Evolutionary conservation across 2,113 vertebrate species (phyloP), one percentile per base, ranked within the genome.

Genomic region (Oenanthe oenanthe): DNA sequence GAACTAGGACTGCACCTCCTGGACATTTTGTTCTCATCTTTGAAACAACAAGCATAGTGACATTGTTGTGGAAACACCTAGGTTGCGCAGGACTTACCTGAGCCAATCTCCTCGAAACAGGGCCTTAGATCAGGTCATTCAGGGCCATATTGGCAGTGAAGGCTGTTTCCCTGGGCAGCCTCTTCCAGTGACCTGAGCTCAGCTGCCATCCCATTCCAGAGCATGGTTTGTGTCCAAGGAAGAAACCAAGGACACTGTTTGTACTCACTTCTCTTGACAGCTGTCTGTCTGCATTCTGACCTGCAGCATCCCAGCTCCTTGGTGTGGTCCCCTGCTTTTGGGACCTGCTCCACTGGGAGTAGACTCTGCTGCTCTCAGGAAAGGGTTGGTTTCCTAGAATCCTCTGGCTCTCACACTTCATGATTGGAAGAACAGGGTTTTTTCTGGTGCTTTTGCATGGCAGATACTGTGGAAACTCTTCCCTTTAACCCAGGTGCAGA

Each of bases 231-330:
- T 40, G 70, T 77, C 19, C 29, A 18, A 11, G 50, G 26, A 53
- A 29, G 50, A 53, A 29, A 10, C 29, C 34, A 54, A 13, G 15
- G n/a, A 32, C 12, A 3, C 0, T 0, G 9, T 78, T 72, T 92
- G 51, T 84, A 5, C 19, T 89, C 51, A 7, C 22, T 70, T 29
- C 51, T 57, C 56, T 13, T 70, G 26, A 12, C 51, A 32, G 11
- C 54, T 62, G 77, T 32, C 36, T 21, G 11, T 61, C 65, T 31
- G 29, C 6, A 1, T 63, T 74, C 34, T 31, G 15, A 76, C 5
- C 25, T 84, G 36, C 3, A 5, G 34, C 65, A 24, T 66, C 22
- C 24, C 28, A 66, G 28, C 45, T 70, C 10, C 25, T 53, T 77
- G 36, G 18, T 22, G 24, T 48, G 50, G 6, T 84, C 17, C 14